Evolutionary conservation across 64 coral and sea anemone species (phyloP), one percentile per base, ranked within the genome.

Genomic region (Orbicella faveolata): DNA sequence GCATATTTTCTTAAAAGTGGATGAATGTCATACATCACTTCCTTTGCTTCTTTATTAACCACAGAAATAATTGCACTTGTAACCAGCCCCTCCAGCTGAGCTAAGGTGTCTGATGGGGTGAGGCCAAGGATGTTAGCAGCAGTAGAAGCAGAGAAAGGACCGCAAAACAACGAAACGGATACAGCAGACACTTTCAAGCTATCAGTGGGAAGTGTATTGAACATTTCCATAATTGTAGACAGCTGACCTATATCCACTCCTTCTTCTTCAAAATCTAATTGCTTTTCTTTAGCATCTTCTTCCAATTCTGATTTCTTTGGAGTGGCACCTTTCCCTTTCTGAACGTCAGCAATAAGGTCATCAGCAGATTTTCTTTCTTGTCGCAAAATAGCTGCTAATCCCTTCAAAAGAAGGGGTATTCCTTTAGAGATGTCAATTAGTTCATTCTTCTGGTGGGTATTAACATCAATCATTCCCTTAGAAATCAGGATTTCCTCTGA

Each of bases 401-500:
- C 57, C 63, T 83, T 63, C 59, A 83, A 34, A 35, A 83, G 26
- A 3, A 83, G 34, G 14, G 79, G 79, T 2, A 63, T 20, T 36
- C 79, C 79, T 63, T 64, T 83, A 25, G 30, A 64, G 61, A 59
- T 59, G 11, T 6, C 33, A 39, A 63, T 25, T 16, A 83, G 34
- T 34, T 66, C 15, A 15, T 64, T 17, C 17, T 37, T 64, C 55
- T 65, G 79, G 4, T 83, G 54, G 10, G 13, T 1, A 9, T 39
- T 65, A 18, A 83, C 34, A 21, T 35, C 6, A 36, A 15, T 19
- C 13, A 9, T 67, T 21, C 64, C 61, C 33, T 44, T 67, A 23
- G 80, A 8, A 23, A 83, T 17, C 17, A 83, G 18, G 61, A 83
- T 68, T 67, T 66, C 67, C 61, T 68, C 80, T 41, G 80, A 83